phyloP scores from a whole-genome alignment of 2,113 vertebrate species.

The Phaethon lepturus region DNA sequence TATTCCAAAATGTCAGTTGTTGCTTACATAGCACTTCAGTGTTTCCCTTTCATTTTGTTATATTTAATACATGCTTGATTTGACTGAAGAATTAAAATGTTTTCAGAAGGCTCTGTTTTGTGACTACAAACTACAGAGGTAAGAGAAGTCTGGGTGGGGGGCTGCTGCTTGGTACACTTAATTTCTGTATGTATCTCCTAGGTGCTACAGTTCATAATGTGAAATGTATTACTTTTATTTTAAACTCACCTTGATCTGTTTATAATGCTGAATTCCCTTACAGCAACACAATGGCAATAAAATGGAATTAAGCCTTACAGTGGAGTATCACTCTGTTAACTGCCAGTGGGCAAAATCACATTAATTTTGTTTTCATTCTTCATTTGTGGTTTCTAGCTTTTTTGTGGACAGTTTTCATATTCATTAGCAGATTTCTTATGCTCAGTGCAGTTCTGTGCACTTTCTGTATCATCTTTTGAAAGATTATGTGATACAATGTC shows the following conservation, averaged over 20 bases:
- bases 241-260: background rate
- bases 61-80: background rate
- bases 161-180: background rate
- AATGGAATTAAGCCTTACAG: background rate
- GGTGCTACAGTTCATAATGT: background rate
- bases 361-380: conserved; percentile 46
- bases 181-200: background rate
- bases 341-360: background rate
- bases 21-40: background rate
- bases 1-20: background rate
- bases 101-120: background rate
- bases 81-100: background rate
- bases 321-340: conserved; percentile 11
- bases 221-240: background rate
- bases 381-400: conserved; percentile 45
- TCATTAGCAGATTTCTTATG: background rate
- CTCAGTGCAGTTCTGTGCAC: background rate
- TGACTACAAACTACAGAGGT: background rate
- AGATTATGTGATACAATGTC: background rate
- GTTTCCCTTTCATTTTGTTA: background rate
- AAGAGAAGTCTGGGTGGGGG: background rate
- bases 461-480: background rate
- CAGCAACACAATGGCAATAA: background rate
- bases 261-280: background rate
- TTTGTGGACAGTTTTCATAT: background rate